Base-by-base conservation (phyloP, 2,797 vertebrate species). In the Perodicticus potto region DNA sequence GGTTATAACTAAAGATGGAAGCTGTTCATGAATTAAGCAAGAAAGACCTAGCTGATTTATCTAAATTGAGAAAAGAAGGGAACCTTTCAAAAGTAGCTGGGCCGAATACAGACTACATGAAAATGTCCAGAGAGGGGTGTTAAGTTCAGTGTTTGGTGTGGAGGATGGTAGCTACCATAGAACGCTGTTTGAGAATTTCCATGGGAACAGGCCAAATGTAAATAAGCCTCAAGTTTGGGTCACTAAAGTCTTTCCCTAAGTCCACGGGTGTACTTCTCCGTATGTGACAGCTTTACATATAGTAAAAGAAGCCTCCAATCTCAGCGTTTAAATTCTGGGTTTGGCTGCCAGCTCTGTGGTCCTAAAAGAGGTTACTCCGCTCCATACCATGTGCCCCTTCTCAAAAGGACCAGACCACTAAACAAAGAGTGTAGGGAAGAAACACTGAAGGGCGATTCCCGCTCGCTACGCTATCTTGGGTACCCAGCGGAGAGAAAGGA, bases 351-450 rank as follows among this genome's bases (percentile, higher is more conserved):
- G 69, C 37, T 72, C 16, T 55, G 27, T 12, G 70, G 89, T 86
- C 74, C 67, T 9, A 59, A 78, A 57, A 45, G 53, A 49, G 40
- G 17, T n/a, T 27, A 65, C 59, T 80, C 55, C 2, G 12, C 20
- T 94, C 43, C 57, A 6, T 0, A 16, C 3, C 55, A 22, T 78
- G 69, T 0, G 63, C 63, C 80, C 70, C 4, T 53, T 87, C 34
- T 53, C 53, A 13, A 37, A 57, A 94, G 63, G 57, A 59, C 70
- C 9, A 89, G 76, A 65, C 89, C 84, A 86, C 53, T 40, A 72
- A 95, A 96, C 95, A 96, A 93, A 93, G 96, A 80, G 73, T n/a
- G 65, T 53, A 57, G 86, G 7, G 34, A 32, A 49, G 78, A 82
- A 6, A 29, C 45, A 12, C 8, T 2, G 59, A 61, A 19, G 69